A percentile compares a stretch with the other conserved stretches of the same genome.
Evolutionary conservation across 2,888 invertebrate genomes (phyloP).

Genomic region (Lycocerus yunnanus): DNA sequence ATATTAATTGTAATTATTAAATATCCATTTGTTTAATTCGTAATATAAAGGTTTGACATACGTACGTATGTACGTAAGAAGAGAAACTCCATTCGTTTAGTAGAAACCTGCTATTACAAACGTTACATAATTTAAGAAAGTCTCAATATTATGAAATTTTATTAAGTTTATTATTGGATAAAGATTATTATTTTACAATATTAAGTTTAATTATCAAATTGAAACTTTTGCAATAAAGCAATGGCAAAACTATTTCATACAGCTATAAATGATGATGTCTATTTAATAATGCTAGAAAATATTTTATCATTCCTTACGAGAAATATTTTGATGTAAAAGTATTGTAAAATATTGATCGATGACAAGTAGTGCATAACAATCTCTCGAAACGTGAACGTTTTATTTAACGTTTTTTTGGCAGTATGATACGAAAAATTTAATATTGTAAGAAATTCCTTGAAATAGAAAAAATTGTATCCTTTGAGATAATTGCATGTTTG

Average conservation of each 20-base stretch:
- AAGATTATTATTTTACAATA: not conserved
- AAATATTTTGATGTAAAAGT: not conserved
- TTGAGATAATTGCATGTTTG: too few species aligned
- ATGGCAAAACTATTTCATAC: too few species aligned
- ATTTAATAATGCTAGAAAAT: not conserved
- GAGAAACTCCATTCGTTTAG: not conserved
- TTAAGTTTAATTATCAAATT: not conserved
- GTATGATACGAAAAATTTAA: not conserved
- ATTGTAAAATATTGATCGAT: not conserved
- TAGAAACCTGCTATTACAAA: not conserved
- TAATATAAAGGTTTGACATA: not conserved
- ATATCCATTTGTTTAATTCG: not conserved
- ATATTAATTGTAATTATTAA: not conserved
- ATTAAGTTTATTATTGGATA: not conserved
- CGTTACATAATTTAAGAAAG: not conserved
- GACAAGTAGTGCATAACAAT: not conserved
- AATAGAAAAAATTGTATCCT: not conserved
- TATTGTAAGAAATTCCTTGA: not conserved
- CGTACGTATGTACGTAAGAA: not conserved
- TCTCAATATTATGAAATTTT: not conserved
- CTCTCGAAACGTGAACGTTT: not conserved
- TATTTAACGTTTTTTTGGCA: not conserved
- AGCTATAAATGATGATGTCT: too few species aligned
- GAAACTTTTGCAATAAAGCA: not conserved
- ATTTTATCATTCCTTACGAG: not conserved